Conservation (phyloP, 2,113 vertebrate species). For the Boleophthalmus pectinirostris region DNA sequence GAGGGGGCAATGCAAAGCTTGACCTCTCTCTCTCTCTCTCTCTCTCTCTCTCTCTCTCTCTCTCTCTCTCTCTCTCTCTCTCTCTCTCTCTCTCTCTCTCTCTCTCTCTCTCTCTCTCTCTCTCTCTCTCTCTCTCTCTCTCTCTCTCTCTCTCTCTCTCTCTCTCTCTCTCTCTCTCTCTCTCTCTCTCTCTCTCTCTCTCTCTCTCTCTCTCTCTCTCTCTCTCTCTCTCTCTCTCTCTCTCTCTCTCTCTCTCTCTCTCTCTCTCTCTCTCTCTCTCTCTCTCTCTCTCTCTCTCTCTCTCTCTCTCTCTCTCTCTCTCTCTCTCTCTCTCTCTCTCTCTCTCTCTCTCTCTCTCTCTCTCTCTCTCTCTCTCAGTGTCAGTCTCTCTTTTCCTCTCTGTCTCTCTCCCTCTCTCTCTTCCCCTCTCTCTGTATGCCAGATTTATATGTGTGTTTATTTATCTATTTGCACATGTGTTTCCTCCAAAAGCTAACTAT, state of each 20-base stretch:
- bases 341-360: conserved; percentile 2
- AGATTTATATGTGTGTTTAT: conserved; percentile 56
- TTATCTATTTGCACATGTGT: conserved; percentile 58
- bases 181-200: too few relatives aligned
- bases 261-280: conserved; percentile 6
- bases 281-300: conserved; percentile 57
- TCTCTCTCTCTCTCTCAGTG: too few relatives aligned
- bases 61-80: too few relatives aligned
- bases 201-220: conserved; percentile 37
- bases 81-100: too few relatives aligned
- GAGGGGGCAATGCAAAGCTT: conserved; percentile 55
- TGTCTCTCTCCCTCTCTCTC: conserved; percentile 35
- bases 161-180: not conserved
- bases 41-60: conserved; percentile 23
- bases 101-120: conserved; percentile 35
- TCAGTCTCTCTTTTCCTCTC: too few relatives aligned
- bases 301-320: conserved; percentile 51
- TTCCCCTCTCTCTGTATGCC: conserved; percentile 21
- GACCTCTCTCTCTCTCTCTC: conserved; percentile 61
- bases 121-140: conserved; percentile 11
- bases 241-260: conserved; percentile 2
- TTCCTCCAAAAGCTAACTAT: conserved; percentile 47
- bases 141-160: conserved; percentile 6
- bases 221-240: conserved; percentile 18
- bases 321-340: conserved; percentile 17